These are phyloP conservation scores for Rhopalosiphum maidis DNA, from an alignment of 1,140 invertebrate species.

Conservation along the genomic window DNA sequence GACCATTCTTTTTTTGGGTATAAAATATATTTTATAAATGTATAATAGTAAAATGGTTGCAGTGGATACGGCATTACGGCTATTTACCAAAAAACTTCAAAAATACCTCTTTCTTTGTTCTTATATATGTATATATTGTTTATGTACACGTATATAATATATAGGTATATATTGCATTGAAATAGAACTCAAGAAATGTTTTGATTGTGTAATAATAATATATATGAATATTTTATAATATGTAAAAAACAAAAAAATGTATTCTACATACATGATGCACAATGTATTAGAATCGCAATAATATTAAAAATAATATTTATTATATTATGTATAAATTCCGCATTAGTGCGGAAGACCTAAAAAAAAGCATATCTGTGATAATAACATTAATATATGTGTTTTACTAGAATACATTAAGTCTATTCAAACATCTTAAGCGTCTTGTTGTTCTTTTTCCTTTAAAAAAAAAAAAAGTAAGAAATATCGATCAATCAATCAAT, in stretches of 20 bases:
- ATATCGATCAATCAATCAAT: constrained; percentile 24
- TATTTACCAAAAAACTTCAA: constrained; percentile 31
- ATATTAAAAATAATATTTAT: not conserved
- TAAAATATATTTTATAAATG: not conserved
- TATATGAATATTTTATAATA: not conserved
- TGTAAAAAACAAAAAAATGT: not conserved
- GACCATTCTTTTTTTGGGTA: not conserved
- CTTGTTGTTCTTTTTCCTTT: not conserved
- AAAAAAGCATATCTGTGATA: constrained; percentile 29
- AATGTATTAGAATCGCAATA: not conserved
- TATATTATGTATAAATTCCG: not conserved
- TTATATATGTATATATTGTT: not conserved
- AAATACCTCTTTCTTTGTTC: not conserved
- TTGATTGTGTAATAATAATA: not conserved
- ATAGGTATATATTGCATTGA: not conserved
- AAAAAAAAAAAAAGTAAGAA: not conserved
- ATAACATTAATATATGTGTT: constrained; percentile 31
- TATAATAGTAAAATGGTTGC: constrained; percentile 7
- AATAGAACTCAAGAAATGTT: not conserved
- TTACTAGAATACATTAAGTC: constrained; percentile 24
- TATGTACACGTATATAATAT: not conserved
- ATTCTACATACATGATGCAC: not conserved
- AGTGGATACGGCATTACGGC: not conserved
- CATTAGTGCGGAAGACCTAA: not conserved
- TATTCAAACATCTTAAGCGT: not conserved